Conservation (phyloP, 2,113 vertebrate genomes). For the Larimichthys crocea region DNA sequence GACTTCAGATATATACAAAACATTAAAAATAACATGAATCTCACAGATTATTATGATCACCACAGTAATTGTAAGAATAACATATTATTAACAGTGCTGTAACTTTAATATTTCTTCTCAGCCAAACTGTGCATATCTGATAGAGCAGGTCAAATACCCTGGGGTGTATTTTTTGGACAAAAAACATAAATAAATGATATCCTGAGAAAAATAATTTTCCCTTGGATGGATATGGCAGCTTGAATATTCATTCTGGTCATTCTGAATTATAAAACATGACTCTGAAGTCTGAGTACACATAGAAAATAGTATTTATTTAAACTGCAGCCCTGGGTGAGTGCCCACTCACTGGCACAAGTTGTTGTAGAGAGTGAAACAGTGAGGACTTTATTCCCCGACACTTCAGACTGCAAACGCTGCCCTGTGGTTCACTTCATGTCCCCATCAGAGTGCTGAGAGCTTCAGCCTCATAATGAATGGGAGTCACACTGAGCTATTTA, state of each 20-base stretch:
- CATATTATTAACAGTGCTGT: not conserved
- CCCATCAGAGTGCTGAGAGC: slow-evolving; percentile 48
- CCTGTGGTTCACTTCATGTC: slow-evolving; percentile 54
- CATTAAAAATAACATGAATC: not conserved
- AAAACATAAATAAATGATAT: slow-evolving; percentile 21
- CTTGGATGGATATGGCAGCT: slow-evolving; percentile 47
- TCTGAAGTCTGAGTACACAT: slow-evolving; percentile 62
- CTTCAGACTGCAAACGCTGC: slow-evolving; percentile 57
- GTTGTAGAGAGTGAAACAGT: slow-evolving; percentile 66
- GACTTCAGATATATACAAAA: not conserved
- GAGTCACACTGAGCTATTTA: slow-evolving; percentile 46
- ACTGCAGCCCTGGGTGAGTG: slow-evolving; percentile 61
- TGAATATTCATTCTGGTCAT: slow-evolving; percentile 57
- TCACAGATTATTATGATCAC: not conserved
- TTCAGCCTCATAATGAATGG: slow-evolving; percentile 53
- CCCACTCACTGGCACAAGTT: slow-evolving; percentile 61
- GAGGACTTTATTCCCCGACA: slow-evolving; percentile 73
- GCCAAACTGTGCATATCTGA: not conserved
- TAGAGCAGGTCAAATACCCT: not conserved
- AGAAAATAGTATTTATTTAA: slow-evolving; percentile 78
- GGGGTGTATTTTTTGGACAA: not conserved
- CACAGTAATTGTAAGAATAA: not conserved
- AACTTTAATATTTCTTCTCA: not conserved
- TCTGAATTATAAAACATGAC: slow-evolving; percentile 69
- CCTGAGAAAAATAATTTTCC: slow-evolving; percentile 35